Evolutionary conservation across 2,113 vertebrate species (phyloP).

Genomic region (Eretmochelys imbricata): DNA sequence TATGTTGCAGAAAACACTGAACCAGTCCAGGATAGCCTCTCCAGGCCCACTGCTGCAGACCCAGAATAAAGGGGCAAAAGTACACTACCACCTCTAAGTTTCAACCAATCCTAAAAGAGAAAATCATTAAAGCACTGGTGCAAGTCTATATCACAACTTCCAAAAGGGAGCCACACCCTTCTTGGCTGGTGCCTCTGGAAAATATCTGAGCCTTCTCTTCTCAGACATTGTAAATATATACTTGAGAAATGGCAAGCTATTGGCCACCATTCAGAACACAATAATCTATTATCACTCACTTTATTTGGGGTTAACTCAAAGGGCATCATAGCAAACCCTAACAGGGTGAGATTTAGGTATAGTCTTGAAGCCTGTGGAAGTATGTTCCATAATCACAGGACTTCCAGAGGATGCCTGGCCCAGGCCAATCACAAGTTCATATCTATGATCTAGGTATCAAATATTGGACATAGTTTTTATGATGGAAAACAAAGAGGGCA

Average conservation of each 20-base stretch:
- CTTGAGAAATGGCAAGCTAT: too few relatives aligned
- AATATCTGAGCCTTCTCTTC: too few relatives aligned
- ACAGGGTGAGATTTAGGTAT: background rate
- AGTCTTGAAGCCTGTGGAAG: background rate
- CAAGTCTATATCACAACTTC: too few relatives aligned
- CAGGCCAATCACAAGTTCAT: background rate
- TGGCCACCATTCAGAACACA: too few relatives aligned
- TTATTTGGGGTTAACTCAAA: too few relatives aligned
- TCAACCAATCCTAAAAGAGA: background rate
- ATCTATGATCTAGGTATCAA: background rate
- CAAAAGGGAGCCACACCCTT: too few relatives aligned
- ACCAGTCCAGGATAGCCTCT: fast-evolving
- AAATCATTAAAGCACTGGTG: background rate
- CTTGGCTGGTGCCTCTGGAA: too few relatives aligned
- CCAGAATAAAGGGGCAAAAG: background rate
- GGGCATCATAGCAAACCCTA: background rate
- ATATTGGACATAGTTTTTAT: background rate
- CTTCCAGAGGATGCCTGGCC: background rate
- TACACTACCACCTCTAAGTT: background rate
- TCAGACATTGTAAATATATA: too few relatives aligned
- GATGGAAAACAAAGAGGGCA: too few relatives aligned
- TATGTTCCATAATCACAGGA: background rate
- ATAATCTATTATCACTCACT: too few relatives aligned
- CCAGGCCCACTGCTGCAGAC: background rate
- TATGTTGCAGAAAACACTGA: background rate